These are phyloP conservation scores for Phortica magna DNA, from an alignment of 2,888 invertebrate genomes.

Conservation along the genomic window DNA sequence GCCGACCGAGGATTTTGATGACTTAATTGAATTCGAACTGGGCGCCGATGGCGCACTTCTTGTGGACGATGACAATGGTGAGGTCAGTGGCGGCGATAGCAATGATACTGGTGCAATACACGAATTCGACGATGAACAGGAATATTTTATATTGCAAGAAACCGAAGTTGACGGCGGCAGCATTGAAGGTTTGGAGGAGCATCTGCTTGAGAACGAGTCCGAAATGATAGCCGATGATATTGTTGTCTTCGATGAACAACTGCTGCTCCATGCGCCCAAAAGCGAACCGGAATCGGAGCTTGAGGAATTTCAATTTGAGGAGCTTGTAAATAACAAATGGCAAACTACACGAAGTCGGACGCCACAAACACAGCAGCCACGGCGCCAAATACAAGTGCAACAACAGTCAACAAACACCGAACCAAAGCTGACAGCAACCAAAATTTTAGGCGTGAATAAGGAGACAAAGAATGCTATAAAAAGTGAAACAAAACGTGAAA, in stretches of 20 bases:
- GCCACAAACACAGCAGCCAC: constrained; percentile 35
- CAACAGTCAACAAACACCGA: not conserved
- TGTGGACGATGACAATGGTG: constrained; percentile 45
- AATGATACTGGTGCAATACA: constrained; percentile 34
- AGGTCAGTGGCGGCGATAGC: constrained; percentile 39
- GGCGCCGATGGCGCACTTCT: constrained; percentile 47
- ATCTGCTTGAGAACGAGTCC: constrained; percentile 27
- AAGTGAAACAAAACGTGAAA: not conserved
- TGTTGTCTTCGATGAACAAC: not conserved
- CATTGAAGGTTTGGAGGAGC: constrained; percentile 44
- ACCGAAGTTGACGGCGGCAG: constrained; percentile 46
- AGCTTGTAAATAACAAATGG: not conserved
- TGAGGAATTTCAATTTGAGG: not conserved
- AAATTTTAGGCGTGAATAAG: not conserved
- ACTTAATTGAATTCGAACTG: constrained; percentile 68
- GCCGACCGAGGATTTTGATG: constrained; percentile 60
- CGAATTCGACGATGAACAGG: constrained; percentile 36
- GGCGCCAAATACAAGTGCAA: constrained; percentile 7
- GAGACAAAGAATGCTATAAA: not conserved
- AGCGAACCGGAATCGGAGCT: not conserved
- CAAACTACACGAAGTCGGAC: not conserved
- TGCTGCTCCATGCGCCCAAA: constrained; percentile 21
- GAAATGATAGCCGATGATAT: constrained; percentile 32
- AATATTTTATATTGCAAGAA: constrained; percentile 4
- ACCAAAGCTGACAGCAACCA: not conserved